A percentile compares a stretch with the other conserved stretches of the same genome.
Evolutionary conservation across 2,113 vertebrate genomes (phyloP).

Genomic region (Tricholaema leucomelas): DNA sequence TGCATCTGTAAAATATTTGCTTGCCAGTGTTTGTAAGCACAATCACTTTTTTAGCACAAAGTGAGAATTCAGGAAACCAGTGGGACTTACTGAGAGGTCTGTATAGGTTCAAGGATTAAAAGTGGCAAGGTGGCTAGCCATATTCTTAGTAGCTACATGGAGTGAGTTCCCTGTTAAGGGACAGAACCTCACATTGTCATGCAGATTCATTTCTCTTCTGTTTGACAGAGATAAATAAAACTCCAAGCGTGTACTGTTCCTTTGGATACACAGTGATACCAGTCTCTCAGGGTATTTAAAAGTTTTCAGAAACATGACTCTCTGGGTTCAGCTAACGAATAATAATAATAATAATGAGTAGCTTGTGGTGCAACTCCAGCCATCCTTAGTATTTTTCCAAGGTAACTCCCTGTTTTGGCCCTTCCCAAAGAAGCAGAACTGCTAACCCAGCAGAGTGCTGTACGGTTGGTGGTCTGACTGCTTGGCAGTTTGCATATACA

Average conservation of each 20-base stretch:
- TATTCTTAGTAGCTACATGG: neutral
- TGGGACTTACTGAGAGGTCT: neutral
- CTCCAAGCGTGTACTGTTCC: accelerated
- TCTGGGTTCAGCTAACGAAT: neutral
- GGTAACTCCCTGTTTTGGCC: neutral
- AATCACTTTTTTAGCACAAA: neutral
- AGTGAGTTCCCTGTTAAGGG: neutral
- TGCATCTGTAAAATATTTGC: neutral
- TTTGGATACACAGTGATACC: neutral
- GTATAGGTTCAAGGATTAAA: neutral
- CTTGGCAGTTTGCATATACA: neutral
- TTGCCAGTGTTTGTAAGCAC: neutral
- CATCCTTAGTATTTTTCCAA: neutral
- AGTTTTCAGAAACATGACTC: neutral
- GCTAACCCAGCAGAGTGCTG: neutral
- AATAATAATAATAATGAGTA: neutral
- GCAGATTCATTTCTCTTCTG: neutral
- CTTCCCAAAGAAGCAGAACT: neutral
- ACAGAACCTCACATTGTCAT: neutral
- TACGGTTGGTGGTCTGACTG: neutral
- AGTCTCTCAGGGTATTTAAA: neutral
- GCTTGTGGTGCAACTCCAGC: neutral
- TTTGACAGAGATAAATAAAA: neutral
- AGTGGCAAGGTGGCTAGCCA: neutral
- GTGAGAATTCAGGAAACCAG: neutral